Conservation (phyloP, 1,140 invertebrate species). For the Drosophila gunungcola region DNA sequence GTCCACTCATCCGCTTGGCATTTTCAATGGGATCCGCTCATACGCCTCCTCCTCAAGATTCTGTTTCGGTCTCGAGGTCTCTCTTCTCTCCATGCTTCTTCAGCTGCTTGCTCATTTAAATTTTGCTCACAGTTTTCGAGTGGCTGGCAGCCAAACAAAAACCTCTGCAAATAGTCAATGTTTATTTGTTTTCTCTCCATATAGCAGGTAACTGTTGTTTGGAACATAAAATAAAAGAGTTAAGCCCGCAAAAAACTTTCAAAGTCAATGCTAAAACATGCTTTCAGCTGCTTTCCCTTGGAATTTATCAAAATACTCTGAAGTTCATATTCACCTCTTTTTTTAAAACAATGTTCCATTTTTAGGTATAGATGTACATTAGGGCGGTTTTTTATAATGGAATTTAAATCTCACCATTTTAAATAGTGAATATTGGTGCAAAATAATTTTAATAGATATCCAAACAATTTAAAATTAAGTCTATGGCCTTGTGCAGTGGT, state of each 20-base stretch:
- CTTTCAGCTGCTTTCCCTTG: too few species aligned
- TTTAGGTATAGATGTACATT: too few species aligned
- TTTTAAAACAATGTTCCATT: too few species aligned
- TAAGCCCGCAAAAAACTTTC: background rate
- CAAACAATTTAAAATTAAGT: too few species aligned
- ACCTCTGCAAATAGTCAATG: constrained; percentile 48
- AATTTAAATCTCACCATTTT: too few species aligned
- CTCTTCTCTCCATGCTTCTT: constrained; percentile 13
- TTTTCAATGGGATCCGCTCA: constrained; percentile 55
- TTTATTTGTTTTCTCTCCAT: constrained; percentile 56
- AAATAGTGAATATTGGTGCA: too few species aligned
- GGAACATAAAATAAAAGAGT: background rate
- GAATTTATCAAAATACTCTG: too few species aligned
- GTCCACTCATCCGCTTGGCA: constrained; percentile 58
- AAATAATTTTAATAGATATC: too few species aligned
- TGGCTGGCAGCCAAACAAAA: constrained; percentile 34
- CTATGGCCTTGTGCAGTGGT: too few species aligned
- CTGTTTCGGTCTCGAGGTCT: constrained; percentile 23
- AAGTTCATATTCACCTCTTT: too few species aligned
- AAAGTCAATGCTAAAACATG: constrained; percentile 16
- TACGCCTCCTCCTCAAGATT: constrained; percentile 37
- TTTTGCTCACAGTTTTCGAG: constrained; percentile 37
- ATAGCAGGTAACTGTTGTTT: constrained; percentile 53
- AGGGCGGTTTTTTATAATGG: too few species aligned
- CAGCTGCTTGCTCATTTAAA: constrained; percentile 43